Evolutionary conservation across 2,797 vertebrate species (phyloP), one percentile per base, ranked within the genome.

Genomic region (Sparidentex hasta): DNA sequence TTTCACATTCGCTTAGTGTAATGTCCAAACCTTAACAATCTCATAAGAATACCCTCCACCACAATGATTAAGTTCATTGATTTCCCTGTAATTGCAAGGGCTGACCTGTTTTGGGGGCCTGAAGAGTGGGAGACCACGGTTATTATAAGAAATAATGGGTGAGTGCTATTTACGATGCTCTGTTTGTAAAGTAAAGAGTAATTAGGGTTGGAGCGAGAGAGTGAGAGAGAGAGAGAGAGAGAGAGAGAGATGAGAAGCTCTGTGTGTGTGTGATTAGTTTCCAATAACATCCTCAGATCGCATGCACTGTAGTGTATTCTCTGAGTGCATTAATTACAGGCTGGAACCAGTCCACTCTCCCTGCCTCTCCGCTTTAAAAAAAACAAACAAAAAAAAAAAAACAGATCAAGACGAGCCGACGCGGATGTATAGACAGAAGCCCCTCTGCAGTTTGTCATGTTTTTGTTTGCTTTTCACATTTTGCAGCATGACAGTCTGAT

Each of bases 101-200:
- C 74, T 51, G 16, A 51, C 67, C 29, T 73, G 59, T 85, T 82
- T 80, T 71, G 52, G 44, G 47, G 61, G 61, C 46, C 46, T 55
- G 57, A 51, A 63, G 46, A 65, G 12, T 3, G 1, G 9, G 23
- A 71, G 47, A 64, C 65, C 58, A 58, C 69, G 88, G 83, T 89
- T 90, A 80, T 92, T 84, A 75, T 87, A 86, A 74, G 82, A 64
- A 86, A 85, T 88, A 87, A 91, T 87, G 71, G 70, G 50, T 77
- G 85, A 90, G 79, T 81, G 78, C 83, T 89, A 83, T 93, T 88
- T 92, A 86, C 75, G 55, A 89, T 72, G 65, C 71, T 89, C 73
- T 85, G 74, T 92, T 94, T 90, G 88, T 87, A 82, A 91, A 90
- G 91, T 84, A 87, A 93, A 88, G 82, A 81, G 81, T 91, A 90